Percentiles rank a stretch among this genome's conserved stretches.
These are phyloP conservation scores for Malurus splendens DNA, from an alignment of 2,797 vertebrate genomes.

Conservation along the genomic window DNA sequence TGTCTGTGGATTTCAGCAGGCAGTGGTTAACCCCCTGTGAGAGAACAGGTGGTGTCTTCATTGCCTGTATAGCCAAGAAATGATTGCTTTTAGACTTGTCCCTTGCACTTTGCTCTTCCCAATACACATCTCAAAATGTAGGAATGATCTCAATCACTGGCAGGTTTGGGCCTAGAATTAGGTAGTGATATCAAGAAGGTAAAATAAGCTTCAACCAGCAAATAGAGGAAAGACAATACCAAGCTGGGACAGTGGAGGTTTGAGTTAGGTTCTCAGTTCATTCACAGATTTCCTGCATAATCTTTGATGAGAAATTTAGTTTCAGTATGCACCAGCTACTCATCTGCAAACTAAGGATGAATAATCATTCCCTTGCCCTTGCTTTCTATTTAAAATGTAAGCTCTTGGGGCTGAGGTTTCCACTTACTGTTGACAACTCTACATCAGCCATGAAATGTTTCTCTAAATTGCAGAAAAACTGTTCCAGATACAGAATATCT, in stretches of 20 bases:
- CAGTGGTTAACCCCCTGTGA: background rate
- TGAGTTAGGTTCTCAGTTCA: background rate
- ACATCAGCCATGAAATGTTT: background rate
- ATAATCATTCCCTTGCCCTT: slow-evolving; percentile 45
- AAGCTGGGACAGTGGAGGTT: background rate
- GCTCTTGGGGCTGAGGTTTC: slow-evolving; percentile 3
- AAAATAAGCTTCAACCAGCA: background rate
- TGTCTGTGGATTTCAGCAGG: background rate
- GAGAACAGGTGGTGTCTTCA: background rate
- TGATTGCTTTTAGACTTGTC: background rate
- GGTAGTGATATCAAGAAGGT: background rate
- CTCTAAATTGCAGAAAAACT: slow-evolving; percentile 19
- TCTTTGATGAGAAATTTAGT: background rate
- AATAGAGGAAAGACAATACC: background rate
- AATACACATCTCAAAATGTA: background rate
- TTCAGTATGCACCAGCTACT: slow-evolving; percentile 26
- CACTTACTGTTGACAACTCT: slow-evolving; percentile 27
- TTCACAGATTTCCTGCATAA: slow-evolving; percentile 9
- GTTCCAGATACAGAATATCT: background rate
- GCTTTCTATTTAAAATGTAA: slow-evolving; percentile 43
- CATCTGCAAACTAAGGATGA: slow-evolving; percentile 12
- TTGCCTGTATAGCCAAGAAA: background rate
- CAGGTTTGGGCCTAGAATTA: background rate
- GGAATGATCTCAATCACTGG: background rate
- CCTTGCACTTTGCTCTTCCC: background rate